Base-by-base conservation (phyloP, 2,113 vertebrate species). In the Sisor rabdophorus region DNA sequence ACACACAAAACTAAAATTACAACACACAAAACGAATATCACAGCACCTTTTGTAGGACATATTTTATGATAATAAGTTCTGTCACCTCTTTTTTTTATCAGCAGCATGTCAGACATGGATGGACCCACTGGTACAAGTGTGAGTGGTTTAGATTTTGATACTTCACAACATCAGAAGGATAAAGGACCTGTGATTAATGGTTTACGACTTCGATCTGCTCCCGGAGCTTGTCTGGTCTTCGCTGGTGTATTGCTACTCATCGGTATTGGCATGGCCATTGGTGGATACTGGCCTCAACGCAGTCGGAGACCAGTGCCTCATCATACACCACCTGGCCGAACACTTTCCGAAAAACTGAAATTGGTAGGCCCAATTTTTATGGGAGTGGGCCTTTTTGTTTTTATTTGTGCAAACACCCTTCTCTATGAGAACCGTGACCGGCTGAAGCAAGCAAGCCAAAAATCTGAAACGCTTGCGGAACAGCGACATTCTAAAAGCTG, bases 371-470 rank as follows among this genome's bases (percentile, higher is more conserved):
- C 97, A 0, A 93, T 98, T 73, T 93, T 98, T 65, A 98, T 99
- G 96, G 97, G 97, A n/a, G 92, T 96, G 0, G 97, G 96, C 26
- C 91, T 99, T 52, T 99, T 99, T 82, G 94, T 98, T 84, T 96
- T 99, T 88, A 99, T 98, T 91, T 99, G 97, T 0, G 95, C 97
- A 64, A 98, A 95, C 87, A 97, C 97, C 8, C 90, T 99, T 81
- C 92, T 99, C 11, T 97, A 96, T 0, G 97, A 98, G 91, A 98
- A 98, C 89, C 89, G 97, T 1, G 86, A 86, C 19, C 84, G 86
- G 32, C 80, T 54, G 8, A 83, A 81, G 15, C 73, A 69, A 63
- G 79, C 81, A n/a, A 85, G 85, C 78, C 87, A 88, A 61, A 87
- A 87, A 24, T 74, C 56, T 12, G 78, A 75, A 1, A 17, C 17